A percentile compares a stretch with the other conserved stretches of the same genome.
Evolutionary conservation across 1,140 invertebrate species (phyloP).

Genomic region (Leptinotarsa defecta): DNA sequence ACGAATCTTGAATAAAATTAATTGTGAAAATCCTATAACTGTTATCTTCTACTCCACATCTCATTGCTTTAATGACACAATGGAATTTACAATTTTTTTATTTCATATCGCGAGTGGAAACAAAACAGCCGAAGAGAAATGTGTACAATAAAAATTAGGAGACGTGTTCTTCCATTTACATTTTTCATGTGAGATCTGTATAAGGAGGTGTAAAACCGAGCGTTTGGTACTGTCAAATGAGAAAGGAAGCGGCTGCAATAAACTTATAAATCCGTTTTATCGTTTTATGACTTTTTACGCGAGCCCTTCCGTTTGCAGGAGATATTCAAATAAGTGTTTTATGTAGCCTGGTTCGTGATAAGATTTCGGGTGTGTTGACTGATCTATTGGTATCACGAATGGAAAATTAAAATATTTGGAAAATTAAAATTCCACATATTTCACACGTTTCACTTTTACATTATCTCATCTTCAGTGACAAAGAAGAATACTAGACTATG

Average conservation of each 20-base stretch:
- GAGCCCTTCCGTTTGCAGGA: background rate
- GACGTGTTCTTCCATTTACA: background rate
- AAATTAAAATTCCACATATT: no score
- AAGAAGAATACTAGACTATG: no score
- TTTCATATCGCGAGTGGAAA: no score
- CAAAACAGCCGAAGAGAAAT: background rate
- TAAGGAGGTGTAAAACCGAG: background rate
- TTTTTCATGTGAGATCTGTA: background rate
- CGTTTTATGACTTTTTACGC: background rate
- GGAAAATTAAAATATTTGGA: no score
- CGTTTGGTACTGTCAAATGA: background rate
- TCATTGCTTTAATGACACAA: no score
- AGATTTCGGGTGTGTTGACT: background rate
- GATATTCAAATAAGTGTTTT: background rate
- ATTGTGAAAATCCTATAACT: no score
- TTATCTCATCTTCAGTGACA: no score
- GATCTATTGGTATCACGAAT: no score
- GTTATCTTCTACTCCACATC: no score
- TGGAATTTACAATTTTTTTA: no score
- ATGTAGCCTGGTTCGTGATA: background rate
- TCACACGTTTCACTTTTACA: no score
- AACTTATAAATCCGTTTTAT: slow-evolving; percentile 4
- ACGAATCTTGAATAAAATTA: no score
- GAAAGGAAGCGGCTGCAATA: slow-evolving; percentile 1
- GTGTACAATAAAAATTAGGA: background rate